These are phyloP conservation scores for Myotis lucifugus DNA, from an alignment of 2,113 vertebrate genomes.

Conservation along the genomic window DNA sequence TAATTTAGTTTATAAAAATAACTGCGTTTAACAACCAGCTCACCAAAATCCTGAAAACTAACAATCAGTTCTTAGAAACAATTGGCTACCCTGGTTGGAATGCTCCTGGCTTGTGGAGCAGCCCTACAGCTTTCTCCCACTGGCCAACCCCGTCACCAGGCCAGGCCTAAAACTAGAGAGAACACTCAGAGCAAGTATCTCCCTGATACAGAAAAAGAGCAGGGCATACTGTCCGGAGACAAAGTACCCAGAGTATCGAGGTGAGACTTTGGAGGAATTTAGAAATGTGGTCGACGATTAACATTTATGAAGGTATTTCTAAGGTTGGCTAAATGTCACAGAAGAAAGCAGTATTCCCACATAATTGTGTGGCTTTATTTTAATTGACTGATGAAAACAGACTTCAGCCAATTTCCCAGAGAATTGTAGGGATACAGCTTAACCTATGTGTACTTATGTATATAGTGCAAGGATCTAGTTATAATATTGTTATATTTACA, in stretches of 20 bases:
- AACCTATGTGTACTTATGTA: neutral
- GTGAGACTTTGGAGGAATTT: neutral
- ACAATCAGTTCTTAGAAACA: neutral
- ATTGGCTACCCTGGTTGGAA: neutral
- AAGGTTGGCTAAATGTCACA: neutral
- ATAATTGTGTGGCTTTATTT: slow-evolving; percentile 4
- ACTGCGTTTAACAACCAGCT: neutral
- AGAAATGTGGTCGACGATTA: slow-evolving; percentile 18
- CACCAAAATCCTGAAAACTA: neutral
- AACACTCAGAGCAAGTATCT: neutral
- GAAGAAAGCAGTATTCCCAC: neutral
- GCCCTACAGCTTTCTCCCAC: neutral
- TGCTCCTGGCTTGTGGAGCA: no score
- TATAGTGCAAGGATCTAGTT: neutral
- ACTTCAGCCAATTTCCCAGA: slow-evolving; percentile 52
- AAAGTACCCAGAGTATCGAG: neutral
- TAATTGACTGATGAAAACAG: slow-evolving; percentile 35
- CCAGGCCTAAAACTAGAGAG: neutral
- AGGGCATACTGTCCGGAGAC: neutral
- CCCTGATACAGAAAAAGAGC: neutral
- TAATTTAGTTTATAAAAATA: neutral
- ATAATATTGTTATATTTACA: neutral
- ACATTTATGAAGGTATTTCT: slow-evolving; percentile 48
- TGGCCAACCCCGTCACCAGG: neutral
- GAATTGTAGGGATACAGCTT: neutral